A percentile compares a stretch with the other conserved stretches of the same genome.
Conservation (phyloP, 2,888 invertebrate species). For the Lithophane semibrunnea region DNA sequence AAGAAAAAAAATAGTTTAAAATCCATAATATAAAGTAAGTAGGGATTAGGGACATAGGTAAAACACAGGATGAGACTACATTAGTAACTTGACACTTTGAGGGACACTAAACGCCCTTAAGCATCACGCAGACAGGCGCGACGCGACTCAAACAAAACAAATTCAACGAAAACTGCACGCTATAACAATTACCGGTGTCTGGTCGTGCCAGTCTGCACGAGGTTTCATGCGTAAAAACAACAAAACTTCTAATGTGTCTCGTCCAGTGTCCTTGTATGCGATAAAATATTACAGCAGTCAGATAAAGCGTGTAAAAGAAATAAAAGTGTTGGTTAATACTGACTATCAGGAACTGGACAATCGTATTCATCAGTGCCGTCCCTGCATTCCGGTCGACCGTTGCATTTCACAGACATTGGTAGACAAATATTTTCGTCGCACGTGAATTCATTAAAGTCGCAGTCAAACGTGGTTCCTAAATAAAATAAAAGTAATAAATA, state of each 20-base stretch:
- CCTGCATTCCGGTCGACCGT: constrained; percentile 83
- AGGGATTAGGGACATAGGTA: too few species aligned
- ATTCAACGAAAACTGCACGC: too few species aligned
- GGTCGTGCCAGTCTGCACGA: too few species aligned
- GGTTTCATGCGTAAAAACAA: too few species aligned
- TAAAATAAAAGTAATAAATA: constrained; percentile 22
- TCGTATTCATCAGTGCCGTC: constrained; percentile 85
- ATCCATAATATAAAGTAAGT: not conserved
- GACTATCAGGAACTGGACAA: constrained; percentile 68
- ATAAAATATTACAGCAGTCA: not conserved
- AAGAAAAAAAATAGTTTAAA: not conserved
- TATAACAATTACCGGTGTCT: too few species aligned
- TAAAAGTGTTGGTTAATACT: constrained; percentile 55
- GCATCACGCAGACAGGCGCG: too few species aligned
- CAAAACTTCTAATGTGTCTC: too few species aligned
- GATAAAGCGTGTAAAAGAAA: not conserved
- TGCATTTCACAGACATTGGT: constrained; percentile 80
- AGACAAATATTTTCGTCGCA: constrained; percentile 91
- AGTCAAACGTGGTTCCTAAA: constrained; percentile 72
- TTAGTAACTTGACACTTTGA: not conserved
- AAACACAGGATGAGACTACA: not conserved
- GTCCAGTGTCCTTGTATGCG: too few species aligned
- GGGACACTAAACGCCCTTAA: too few species aligned
- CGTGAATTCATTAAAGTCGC: constrained; percentile 71
- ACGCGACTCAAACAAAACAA: too few species aligned